phyloP scores from a whole-genome alignment of 2,888 invertebrate species.

The Isotomurus palustris region DNA sequence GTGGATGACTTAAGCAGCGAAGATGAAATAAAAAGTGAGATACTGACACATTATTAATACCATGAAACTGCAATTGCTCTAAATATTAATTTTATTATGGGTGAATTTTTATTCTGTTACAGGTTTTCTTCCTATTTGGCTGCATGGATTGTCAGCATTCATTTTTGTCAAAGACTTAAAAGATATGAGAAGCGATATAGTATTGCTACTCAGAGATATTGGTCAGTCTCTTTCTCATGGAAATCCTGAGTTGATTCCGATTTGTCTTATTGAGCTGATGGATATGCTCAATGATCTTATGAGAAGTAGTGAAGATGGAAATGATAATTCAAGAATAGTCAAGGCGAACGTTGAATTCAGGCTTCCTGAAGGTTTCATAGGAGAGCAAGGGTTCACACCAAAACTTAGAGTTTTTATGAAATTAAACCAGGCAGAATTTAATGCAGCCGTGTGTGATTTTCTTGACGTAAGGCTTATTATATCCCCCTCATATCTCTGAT shows the following conservation, averaged over 20 bases:
- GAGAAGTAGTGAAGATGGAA: background rate
- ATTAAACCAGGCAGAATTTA: no score
- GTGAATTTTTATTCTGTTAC: background rate
- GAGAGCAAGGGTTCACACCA: no score
- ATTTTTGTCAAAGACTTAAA: background rate
- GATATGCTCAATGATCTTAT: background rate
- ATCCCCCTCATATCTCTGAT: no score
- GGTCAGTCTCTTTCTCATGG: background rate
- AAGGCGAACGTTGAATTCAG: no score
- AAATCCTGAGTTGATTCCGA: background rate
- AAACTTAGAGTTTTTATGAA: no score
- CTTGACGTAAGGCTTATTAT: background rate
- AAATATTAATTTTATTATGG: background rate
- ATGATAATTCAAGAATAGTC: background rate
- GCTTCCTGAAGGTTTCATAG: no score
- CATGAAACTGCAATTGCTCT: no score
- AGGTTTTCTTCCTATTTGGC: constrained; percentile 6
- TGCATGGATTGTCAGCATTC: constrained; percentile 1
- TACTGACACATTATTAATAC: background rate
- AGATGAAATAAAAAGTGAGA: background rate
- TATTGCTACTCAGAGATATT: background rate
- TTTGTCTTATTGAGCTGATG: background rate
- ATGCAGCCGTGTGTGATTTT: background rate
- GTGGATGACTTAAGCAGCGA: constrained; percentile 1
- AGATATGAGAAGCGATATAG: background rate